A percentile compares a stretch with the other conserved stretches of the same genome.
Conservation (phyloP, 1,140 invertebrate species). For the Cotesia typhae region DNA sequence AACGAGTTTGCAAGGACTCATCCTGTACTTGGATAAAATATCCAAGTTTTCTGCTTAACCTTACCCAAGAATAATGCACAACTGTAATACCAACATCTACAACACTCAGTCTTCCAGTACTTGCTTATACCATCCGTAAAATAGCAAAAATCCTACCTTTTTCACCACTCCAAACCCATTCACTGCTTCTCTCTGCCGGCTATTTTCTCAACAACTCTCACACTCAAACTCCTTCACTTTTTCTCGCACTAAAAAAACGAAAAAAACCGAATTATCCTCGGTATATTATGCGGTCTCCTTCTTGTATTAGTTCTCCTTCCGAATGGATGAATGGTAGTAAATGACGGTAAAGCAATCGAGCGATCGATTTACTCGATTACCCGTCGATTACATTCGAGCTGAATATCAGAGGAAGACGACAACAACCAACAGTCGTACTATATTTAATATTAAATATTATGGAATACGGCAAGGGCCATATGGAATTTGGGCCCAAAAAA, state of each 20-base stretch:
- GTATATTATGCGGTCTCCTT: background rate
- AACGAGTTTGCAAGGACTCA: no score
- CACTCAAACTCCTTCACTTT: background rate
- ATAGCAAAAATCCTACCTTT: no score
- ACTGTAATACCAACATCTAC: no score
- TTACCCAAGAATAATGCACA: no score
- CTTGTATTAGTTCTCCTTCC: background rate
- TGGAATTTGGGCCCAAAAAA: conserved; percentile 62
- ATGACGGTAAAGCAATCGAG: conserved; percentile 41
- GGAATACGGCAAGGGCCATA: conserved; percentile 51
- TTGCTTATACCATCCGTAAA: no score
- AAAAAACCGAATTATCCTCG: conserved; percentile 17
- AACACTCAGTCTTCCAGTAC: no score
- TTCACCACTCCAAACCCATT: background rate
- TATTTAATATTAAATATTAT: conserved; percentile 50
- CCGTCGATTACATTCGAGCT: conserved; percentile 9
- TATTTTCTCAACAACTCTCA: background rate
- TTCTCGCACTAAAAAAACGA: conserved; percentile 38
- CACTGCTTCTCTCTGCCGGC: background rate
- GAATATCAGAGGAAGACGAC: background rate
- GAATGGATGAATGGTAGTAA: conserved; percentile 8
- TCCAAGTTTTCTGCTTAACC: no score
- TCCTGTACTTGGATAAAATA: no score
- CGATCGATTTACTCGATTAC: conserved; percentile 44
- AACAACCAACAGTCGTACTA: background rate